Conservation (phyloP, 2,888 invertebrate genomes). For the Cheilosia soror region DNA sequence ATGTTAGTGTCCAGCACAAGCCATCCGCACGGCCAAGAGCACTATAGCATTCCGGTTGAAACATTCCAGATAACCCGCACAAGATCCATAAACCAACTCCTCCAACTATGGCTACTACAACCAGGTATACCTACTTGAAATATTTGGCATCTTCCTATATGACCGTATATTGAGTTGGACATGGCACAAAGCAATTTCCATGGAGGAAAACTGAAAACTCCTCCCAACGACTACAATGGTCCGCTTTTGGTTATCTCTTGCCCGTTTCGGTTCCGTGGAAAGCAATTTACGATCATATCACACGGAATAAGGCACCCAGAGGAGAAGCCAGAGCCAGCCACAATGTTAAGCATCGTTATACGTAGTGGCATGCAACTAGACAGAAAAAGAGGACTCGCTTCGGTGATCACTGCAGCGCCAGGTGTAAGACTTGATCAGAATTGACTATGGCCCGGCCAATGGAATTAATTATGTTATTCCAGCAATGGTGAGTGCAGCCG, state of each 20-base stretch:
- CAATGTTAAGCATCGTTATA: slow-evolving; percentile 20
- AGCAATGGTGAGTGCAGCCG: slow-evolving; percentile 15
- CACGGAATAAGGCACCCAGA: slow-evolving; percentile 48
- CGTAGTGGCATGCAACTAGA: slow-evolving; percentile 16
- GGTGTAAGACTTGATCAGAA: slow-evolving; percentile 36
- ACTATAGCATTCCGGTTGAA: not conserved
- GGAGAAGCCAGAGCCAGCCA: not conserved
- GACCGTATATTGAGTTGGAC: slow-evolving; percentile 36
- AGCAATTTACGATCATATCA: slow-evolving; percentile 64
- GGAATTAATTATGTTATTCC: slow-evolving; percentile 53
- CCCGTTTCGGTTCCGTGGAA: slow-evolving; percentile 44
- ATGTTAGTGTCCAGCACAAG: not conserved
- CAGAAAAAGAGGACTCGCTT: slow-evolving; percentile 44
- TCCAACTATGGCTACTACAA: not conserved
- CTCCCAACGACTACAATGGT: slow-evolving; percentile 44
- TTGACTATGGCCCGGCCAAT: not conserved
- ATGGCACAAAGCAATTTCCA: slow-evolving; percentile 47
- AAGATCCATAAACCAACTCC: slow-evolving; percentile 31
- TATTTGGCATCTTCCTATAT: slow-evolving; percentile 1
- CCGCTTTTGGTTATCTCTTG: slow-evolving; percentile 48
- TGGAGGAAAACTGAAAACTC: slow-evolving; percentile 35
- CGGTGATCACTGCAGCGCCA: slow-evolving; percentile 25
- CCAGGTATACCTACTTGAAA: not conserved
- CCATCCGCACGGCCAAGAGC: not conserved
- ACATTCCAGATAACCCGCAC: slow-evolving; percentile 21